Evolutionary conservation across 2,888 invertebrate genomes (phyloP), one percentile per base, ranked within the genome.

Genomic region (Eupeodes luniger): DNA sequence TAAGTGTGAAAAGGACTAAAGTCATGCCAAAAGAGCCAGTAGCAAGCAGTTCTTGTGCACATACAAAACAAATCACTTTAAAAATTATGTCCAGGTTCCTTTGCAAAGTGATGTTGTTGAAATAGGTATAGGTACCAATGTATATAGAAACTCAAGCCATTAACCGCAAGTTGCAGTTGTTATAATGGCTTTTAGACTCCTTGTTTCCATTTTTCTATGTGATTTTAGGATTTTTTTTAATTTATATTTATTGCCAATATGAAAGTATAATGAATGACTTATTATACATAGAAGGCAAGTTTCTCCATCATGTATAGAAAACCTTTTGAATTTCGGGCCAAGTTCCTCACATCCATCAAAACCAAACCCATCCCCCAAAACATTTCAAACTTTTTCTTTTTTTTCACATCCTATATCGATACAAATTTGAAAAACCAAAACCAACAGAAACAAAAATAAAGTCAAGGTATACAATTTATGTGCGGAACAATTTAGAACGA

Each of bases 1-100:
- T 86, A 40, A 78, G 82, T 83, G 82, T 75, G 86, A 86, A 83
- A 69, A 86, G 82, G 67, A 64, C 67, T 53, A 49, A 16, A 11
- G 12, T 44, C 64, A 64, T 4, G 36, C n/a, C 40, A 5, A 5
- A 40, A 9, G 40, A 40, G 40, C 40, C 4, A 9, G 40, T 27
- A 27, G 27, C 27, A 27, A 40, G 40, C 40, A 40, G 40, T 27
- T 14, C 34, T 14, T n/a, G 0, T 5, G 49, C 55, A 9, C 16
- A 12, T 16, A 34, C 49, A 51, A 47, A 79, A 40, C 61, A 67
- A 11, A 59, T 49, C 70, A 57, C 75, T 40, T 69, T 40, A 62
- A 47, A 53, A 49, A 61, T 36, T 36, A 59, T 27, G n/a, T 62
- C n/a, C 61, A n/a, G 36, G 10, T n/a, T 5, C 40, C 49, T 27